Percentiles rank a stretch among this genome's conserved stretches.
These are phyloP conservation scores for Lamellibrachia luymesi DNA, from an alignment of 1,140 invertebrate species.

Conservation along the genomic window DNA sequence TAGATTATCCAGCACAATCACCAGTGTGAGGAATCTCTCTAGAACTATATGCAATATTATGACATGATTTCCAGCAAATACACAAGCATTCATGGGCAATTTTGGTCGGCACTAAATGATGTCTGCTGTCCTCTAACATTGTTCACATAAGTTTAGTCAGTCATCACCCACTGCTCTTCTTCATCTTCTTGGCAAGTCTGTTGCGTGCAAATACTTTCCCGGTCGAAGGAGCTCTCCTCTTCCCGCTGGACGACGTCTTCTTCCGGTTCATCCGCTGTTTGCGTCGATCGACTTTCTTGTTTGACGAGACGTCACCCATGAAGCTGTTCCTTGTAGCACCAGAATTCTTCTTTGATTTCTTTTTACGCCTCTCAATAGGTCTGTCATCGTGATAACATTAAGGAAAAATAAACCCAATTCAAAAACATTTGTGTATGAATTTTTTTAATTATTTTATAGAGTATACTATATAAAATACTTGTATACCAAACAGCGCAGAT, in stretches of 20 bases:
- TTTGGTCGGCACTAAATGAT: no score
- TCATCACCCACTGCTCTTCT: not conserved
- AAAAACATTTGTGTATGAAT: no score
- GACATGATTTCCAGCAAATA: no score
- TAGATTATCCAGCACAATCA: no score
- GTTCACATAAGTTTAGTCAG: not conserved
- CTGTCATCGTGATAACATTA: not conserved
- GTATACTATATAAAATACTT: no score
- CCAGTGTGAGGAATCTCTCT: no score
- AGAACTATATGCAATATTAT: no score
- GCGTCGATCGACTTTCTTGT: not conserved
- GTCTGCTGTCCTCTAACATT: no score
- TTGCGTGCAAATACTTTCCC: not conserved
- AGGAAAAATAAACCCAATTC: not conserved
- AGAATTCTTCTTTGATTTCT: not conserved
- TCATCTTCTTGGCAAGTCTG: not conserved
- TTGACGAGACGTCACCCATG: not conserved
- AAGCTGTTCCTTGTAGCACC: not conserved
- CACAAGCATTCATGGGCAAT: no score
- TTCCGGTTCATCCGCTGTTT: not conserved
- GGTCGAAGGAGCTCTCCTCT: not conserved
- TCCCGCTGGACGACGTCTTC: not conserved
- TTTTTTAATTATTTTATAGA: no score
- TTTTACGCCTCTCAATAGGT: not conserved
- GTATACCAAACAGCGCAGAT: no score